These are phyloP conservation scores for Cygnus olor DNA, from an alignment of 2,797 vertebrate species.

Conservation along the genomic window DNA sequence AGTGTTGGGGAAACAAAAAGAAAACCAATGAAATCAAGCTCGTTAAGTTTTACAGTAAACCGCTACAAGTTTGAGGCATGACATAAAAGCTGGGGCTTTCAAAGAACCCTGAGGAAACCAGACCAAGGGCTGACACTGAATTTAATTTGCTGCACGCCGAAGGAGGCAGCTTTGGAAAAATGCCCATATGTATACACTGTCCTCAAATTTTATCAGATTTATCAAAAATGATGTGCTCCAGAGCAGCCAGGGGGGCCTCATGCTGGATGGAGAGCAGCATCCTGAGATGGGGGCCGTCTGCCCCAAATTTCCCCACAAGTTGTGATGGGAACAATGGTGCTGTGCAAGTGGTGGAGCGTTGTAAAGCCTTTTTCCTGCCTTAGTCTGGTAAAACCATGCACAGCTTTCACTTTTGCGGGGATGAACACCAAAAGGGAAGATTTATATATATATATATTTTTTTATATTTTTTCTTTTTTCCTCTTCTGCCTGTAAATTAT, in stretches of 20 bases:
- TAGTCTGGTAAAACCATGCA: background rate
- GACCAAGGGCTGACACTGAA: conserved; percentile 19
- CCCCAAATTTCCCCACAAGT: background rate
- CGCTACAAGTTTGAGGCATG: background rate
- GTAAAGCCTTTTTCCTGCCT: background rate
- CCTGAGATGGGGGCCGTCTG: background rate
- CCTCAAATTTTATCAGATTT: conserved; percentile 20
- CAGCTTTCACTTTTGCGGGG: background rate
- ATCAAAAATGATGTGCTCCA: background rate
- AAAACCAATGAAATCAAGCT: conserved; percentile 39
- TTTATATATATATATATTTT: background rate
- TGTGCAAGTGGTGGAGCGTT: background rate
- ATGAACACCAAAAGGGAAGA: background rate
- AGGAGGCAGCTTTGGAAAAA: conserved; percentile 35
- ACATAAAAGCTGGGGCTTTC: conserved; percentile 31
- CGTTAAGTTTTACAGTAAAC: conserved; percentile 31
- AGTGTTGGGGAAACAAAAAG: background rate
- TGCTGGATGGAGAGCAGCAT: background rate
- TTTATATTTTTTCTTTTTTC: background rate
- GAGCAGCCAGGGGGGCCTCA: background rate
- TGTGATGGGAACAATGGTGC: background rate
- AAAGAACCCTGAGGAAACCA: conserved; percentile 30
- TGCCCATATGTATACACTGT: background rate
- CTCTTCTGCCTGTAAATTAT: background rate
- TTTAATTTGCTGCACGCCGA: conserved; percentile 38